phyloP scores from a whole-genome alignment of 2,888 invertebrate genomes.

The Azorinus chamasolen region DNA sequence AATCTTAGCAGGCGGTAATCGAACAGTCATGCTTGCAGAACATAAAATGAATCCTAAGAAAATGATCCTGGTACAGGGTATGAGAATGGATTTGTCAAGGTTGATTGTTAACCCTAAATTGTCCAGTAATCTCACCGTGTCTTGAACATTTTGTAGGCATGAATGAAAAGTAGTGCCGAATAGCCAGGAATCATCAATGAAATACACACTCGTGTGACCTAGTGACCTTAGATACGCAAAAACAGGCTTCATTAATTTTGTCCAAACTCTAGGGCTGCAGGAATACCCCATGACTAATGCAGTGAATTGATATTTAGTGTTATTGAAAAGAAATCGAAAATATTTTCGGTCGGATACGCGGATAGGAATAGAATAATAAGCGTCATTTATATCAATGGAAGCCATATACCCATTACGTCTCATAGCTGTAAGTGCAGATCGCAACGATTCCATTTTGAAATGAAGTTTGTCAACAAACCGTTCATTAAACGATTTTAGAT shows the following conservation, averaged over 20 bases:
- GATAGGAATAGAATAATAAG: slow-evolving; percentile 48
- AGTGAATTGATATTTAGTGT: slow-evolving; percentile 40
- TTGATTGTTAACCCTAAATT: slow-evolving; percentile 39
- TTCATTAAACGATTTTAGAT: slow-evolving; percentile 23
- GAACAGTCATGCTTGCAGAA: slow-evolving; percentile 43
- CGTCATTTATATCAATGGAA: slow-evolving; percentile 49
- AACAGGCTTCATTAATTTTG: slow-evolving; percentile 61
- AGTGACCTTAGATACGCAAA: slow-evolving; percentile 38
- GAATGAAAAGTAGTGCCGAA: slow-evolving; percentile 4
- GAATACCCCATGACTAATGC: slow-evolving; percentile 47
- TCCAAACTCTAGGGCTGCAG: slow-evolving; percentile 53
- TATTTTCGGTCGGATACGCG: slow-evolving; percentile 24
- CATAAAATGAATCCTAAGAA: slow-evolving; percentile 41
- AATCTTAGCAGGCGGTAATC: neutral
- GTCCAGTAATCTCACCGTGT: slow-evolving; percentile 25
- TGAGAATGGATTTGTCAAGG: slow-evolving; percentile 34
- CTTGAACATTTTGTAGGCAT: slow-evolving; percentile 23
- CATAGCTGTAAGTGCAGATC: slow-evolving; percentile 17
- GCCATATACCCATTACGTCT: slow-evolving; percentile 15
- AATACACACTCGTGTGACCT: slow-evolving; percentile 35
- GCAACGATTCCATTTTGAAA: slow-evolving; percentile 22
- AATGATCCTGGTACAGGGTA: slow-evolving; percentile 24
- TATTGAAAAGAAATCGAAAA: slow-evolving; percentile 41
- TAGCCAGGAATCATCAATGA: slow-evolving; percentile 61
- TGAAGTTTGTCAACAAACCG: slow-evolving; percentile 10